Evolutionary conservation across 2,113 vertebrate species (phyloP).

Genomic region (Porphyrio hochstetteri): DNA sequence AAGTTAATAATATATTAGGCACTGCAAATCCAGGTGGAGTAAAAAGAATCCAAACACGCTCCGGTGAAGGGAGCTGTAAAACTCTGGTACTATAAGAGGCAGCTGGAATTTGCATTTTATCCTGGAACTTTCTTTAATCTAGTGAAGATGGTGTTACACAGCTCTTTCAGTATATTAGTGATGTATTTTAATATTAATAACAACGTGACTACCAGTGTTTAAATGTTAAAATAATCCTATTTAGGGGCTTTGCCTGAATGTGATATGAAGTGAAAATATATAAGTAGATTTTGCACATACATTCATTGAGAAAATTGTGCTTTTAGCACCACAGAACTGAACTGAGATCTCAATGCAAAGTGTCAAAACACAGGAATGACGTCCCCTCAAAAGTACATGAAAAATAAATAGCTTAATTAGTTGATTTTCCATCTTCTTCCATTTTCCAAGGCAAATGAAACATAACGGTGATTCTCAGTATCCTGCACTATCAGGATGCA

Average conservation of each 20-base stretch:
- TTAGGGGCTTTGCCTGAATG: constrained; percentile 16
- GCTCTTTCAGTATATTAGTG: neutral
- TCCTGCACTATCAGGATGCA: neutral
- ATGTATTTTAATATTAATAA: constrained; percentile 44
- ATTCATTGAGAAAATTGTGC: neutral
- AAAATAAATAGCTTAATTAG: neutral
- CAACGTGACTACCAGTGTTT: constrained; percentile 25
- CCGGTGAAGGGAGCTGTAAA: neutral
- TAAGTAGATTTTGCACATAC: neutral
- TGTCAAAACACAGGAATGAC: neutral
- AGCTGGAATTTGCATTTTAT: constrained; percentile 25
- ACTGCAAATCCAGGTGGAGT: constrained; percentile 30
- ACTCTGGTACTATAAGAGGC: neutral
- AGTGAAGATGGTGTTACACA: neutral
- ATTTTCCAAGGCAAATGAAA: neutral
- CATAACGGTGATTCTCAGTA: neutral
- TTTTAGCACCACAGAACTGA: neutral
- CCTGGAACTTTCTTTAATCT: neutral
- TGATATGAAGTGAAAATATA: neutral
- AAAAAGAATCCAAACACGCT: constrained; percentile 19
- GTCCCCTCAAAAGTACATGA: neutral
- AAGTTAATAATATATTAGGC: constrained; percentile 35
- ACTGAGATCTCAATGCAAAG: neutral
- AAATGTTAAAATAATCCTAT: constrained; percentile 36
- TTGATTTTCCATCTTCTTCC: neutral